Base-by-base conservation (phyloP, 2,888 invertebrate genomes). In the Mayetiola destructor region DNA sequence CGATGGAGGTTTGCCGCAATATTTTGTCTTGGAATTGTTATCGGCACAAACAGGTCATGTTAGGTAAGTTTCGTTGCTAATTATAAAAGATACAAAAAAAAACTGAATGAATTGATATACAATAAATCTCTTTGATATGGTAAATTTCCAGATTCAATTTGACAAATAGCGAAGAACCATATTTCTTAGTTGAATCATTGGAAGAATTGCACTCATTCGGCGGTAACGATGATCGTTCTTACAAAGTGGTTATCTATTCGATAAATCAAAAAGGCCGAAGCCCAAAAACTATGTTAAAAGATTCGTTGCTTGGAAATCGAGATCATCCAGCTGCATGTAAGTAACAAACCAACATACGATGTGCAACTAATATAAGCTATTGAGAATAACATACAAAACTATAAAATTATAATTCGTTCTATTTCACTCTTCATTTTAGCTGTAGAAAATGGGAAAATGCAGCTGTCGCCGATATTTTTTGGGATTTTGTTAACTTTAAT, bases 1-100 rank as follows among this genome's bases (percentile, higher is more conserved):
- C 74, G 90, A 91, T 75, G 91, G 91, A 59, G 91, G 91, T 62
- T 79, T 91, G 65, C 88, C 89, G 59, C 90, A 91, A 75, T 79
- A 79, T 69, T 91, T 91, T 76, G 77, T 88, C 57, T 78, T 91
- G 62, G 89, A 90, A 74, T 80, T 89, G 63, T 85, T 77, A 70
- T 72, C 73, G 62, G 64, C 68, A 62, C 70, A 70, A 66, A 72
- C 70, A 61, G 71, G 72, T 21, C 27, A 32, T 23, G 32, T 58
- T 3, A 40, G 58, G 58, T 58, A 32, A 29, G 48, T 27, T 21
- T 9, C 32, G 32, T 9, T 32, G 12, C 32, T 32, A 32, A 6
- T 32, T 32, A 32, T 12, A 32, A 32, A 32, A 32, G 6, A 32
- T 32, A 32, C 12, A 9, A 9, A 32, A 32, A 32, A 9, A 32